Evolutionary conservation across 2,888 invertebrate species (phyloP).

Genomic region (Pristionchus fissidentatus): DNA sequence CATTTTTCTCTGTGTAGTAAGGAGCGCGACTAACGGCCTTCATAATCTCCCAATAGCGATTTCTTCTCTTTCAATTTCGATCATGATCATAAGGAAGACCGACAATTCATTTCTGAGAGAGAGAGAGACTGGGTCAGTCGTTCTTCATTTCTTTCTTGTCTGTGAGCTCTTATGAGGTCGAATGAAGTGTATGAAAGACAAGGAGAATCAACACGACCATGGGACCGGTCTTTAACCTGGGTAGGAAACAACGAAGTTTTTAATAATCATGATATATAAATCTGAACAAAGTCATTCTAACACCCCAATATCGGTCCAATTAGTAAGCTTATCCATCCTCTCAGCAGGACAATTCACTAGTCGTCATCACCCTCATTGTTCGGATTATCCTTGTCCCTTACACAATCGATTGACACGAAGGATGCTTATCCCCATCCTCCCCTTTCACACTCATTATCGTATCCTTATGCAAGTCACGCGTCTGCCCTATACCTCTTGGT

Average conservation of each 20-base stretch:
- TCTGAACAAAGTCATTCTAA: background rate
- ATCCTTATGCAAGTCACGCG: background rate
- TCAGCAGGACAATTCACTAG: slow-evolving; percentile 15
- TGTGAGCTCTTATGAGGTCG: background rate
- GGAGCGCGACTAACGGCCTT: background rate
- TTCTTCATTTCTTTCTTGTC: background rate
- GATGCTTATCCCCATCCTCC: slow-evolving; percentile 34
- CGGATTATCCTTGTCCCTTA: slow-evolving; percentile 20
- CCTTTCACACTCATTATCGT: slow-evolving; percentile 32
- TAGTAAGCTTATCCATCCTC: slow-evolving; percentile 18
- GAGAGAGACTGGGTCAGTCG: slow-evolving; percentile 20
- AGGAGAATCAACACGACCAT: background rate
- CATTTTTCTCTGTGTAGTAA: background rate
- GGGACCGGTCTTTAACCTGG: background rate
- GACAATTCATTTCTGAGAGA: background rate
- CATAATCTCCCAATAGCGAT: background rate
- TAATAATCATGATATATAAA: background rate
- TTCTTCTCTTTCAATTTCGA: slow-evolving; percentile 39
- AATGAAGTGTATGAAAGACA: background rate
- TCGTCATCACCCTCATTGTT: background rate
- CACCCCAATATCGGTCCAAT: too few relatives aligned
- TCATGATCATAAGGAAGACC: slow-evolving; percentile 30
- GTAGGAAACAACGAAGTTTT: background rate
- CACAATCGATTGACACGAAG: background rate
- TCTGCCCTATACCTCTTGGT: too few relatives aligned